A percentile compares a stretch with the other conserved stretches of the same genome.
Conservation (phyloP, 1,140 invertebrate species). For the Xylocopa sonorina region DNA sequence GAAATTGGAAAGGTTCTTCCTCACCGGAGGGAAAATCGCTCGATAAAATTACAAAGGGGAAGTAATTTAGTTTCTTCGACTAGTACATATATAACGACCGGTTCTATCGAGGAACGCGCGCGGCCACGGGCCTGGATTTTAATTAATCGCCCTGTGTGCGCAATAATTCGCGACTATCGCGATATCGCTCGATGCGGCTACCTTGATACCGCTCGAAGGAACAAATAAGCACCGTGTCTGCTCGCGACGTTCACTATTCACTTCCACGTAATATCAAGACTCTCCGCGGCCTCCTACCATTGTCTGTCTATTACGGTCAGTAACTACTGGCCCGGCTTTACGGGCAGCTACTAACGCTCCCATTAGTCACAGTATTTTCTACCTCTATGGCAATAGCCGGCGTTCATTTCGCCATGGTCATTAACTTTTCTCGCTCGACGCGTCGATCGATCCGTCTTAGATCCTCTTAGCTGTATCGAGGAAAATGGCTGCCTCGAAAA, state of each 20-base stretch:
- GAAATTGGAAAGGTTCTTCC: slow-evolving; percentile 11
- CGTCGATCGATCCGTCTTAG: background rate
- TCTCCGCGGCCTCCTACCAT: slow-evolving; percentile 27
- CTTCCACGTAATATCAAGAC: slow-evolving; percentile 37
- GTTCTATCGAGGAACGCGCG: slow-evolving; percentile 19
- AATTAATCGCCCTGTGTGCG: slow-evolving; percentile 44
- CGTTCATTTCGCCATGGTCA: slow-evolving; percentile 22
- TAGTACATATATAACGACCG: background rate
- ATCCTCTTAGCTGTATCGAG: slow-evolving; percentile 5
- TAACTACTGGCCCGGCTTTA: slow-evolving; percentile 52
- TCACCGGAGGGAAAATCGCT: slow-evolving; percentile 11
- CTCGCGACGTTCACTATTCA: slow-evolving; percentile 30
- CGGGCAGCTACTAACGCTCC: background rate
- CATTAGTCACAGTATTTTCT: slow-evolving; percentile 43
- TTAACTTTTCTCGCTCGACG: slow-evolving; percentile 12
- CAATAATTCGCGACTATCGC: slow-evolving; percentile 54
- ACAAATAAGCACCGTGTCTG: slow-evolving; percentile 37
- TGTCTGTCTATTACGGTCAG: slow-evolving; percentile 61
- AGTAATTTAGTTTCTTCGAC: slow-evolving; percentile 30
- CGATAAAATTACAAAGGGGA: slow-evolving; percentile 1
- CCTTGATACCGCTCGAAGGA: slow-evolving; percentile 19
- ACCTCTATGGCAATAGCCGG: slow-evolving; percentile 10
- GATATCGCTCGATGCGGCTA: slow-evolving; percentile 5
- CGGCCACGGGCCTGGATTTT: slow-evolving; percentile 10
- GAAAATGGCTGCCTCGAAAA: background rate